These are phyloP conservation scores for Aptenodytes forsteri DNA, from an alignment of 2,113 vertebrate genomes.

Conservation along the genomic window DNA sequence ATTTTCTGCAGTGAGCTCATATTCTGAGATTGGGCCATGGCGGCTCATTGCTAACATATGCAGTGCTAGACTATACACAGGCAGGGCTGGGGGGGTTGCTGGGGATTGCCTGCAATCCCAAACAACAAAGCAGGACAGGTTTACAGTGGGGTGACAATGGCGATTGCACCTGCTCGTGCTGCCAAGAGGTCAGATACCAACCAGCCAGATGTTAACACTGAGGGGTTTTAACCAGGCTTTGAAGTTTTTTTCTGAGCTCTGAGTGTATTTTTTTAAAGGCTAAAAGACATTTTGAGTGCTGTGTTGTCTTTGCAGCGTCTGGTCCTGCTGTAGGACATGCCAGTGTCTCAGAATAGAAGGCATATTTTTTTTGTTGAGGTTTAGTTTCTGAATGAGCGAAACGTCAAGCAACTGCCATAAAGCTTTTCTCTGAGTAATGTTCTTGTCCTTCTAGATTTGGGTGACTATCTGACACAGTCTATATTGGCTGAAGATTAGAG, in stretches of 20 bases:
- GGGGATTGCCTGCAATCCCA: background rate
- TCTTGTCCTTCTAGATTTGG: background rate
- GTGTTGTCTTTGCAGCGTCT: background rate
- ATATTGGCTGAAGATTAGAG: constrained; percentile 38
- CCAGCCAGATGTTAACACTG: background rate
- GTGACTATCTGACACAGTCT: background rate
- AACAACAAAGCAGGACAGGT: background rate
- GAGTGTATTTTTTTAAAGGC: background rate
- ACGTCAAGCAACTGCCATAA: background rate
- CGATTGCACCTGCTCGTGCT: background rate
- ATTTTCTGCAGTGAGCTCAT: background rate
- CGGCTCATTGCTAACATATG: background rate
- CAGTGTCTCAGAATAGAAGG: background rate
- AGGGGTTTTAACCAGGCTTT: background rate
- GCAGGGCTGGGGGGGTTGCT: background rate
- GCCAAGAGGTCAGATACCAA: background rate
- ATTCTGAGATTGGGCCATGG: background rate
- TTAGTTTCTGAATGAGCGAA: background rate
- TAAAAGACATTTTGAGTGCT: background rate
- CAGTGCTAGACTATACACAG: background rate
- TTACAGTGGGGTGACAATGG: background rate
- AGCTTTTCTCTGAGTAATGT: constrained; percentile 5
- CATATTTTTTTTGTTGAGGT: background rate
- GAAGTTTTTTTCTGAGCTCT: background rate
- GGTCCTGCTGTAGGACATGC: background rate